phyloP scores from a whole-genome alignment of 2,113 vertebrate species.

The Chlamydotis undulata region DNA sequence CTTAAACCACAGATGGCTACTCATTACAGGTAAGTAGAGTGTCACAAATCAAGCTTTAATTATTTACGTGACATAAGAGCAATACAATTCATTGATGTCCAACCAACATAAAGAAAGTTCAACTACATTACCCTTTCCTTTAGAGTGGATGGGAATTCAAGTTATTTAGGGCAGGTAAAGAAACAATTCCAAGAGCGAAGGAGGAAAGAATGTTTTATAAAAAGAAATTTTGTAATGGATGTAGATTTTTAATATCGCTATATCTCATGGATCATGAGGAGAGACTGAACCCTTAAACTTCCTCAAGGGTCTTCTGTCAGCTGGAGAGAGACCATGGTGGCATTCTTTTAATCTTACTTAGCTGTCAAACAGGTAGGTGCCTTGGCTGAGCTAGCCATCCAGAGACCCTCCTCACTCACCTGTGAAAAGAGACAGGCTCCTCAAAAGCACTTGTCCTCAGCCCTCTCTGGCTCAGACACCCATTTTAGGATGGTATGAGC shows the following conservation, averaged over 20 bases:
- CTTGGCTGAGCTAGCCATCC: not conserved
- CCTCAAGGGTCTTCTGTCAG: not conserved
- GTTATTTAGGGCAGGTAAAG: not conserved
- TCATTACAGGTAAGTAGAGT: not conserved
- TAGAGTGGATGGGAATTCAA: not conserved
- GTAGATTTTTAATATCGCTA: not conserved
- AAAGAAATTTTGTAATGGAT: not conserved
- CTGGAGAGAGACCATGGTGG: not conserved
- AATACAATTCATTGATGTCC: not conserved
- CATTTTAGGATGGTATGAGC: not conserved
- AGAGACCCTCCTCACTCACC: not conserved
- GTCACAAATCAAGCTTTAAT: conserved; percentile 10
- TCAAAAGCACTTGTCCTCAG: not conserved
- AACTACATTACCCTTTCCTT: not conserved
- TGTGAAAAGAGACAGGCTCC: not conserved
- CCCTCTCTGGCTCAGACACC: not conserved
- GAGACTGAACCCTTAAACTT: not conserved
- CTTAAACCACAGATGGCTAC: not conserved
- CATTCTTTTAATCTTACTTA: not conserved
- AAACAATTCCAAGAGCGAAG: not conserved
- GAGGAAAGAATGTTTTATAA: not conserved
- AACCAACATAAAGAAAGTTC: not conserved
- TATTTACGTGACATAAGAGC: not conserved
- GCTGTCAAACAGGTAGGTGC: not conserved
- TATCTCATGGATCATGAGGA: not conserved